Evolutionary conservation across 2,888 invertebrate genomes (phyloP).

Genomic region (Epirrhoe alternata): DNA sequence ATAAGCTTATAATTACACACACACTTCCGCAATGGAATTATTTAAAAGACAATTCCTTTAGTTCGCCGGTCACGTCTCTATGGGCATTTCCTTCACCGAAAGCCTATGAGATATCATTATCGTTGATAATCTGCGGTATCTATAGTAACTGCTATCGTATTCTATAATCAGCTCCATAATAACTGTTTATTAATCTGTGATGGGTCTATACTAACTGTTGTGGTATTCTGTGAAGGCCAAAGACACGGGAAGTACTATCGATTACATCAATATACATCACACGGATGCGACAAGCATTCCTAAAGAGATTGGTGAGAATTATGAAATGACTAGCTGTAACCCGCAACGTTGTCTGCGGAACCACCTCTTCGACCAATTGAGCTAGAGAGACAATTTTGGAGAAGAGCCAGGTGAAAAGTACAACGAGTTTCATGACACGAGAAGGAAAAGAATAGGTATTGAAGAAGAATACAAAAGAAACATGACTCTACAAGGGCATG

Average conservation of each 20-base stretch:
- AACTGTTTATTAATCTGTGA: slow-evolving; percentile 19
- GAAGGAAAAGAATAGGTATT: too few species aligned
- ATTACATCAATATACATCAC: slow-evolving; percentile 35
- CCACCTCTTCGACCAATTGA: too few species aligned
- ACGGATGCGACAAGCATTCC: slow-evolving; percentile 28
- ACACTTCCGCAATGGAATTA: slow-evolving; percentile 45
- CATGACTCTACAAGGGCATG: too few species aligned
- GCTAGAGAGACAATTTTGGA: too few species aligned
- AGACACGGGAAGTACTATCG: slow-evolving; percentile 56
- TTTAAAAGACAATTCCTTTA: slow-evolving; percentile 43
- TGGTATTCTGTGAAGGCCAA: slow-evolving; percentile 46
- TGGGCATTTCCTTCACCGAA: slow-evolving; percentile 60
- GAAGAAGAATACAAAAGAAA: too few species aligned
- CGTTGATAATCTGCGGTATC: neutral
- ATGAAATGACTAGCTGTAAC: neutral
- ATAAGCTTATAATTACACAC: slow-evolving; percentile 39
- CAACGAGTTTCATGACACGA: too few species aligned
- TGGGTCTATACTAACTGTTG: slow-evolving; percentile 21
- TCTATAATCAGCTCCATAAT: neutral
- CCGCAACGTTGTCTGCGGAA: too few species aligned
- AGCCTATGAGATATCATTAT: slow-evolving; percentile 23
- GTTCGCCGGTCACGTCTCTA: slow-evolving; percentile 55
- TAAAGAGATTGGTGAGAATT: slow-evolving; percentile 15
- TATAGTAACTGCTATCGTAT: slow-evolving; percentile 7
- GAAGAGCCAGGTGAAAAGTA: too few species aligned